Conservation (phyloP, 2,888 invertebrate genomes). For the Nematopogon swammerdamellus region DNA sequence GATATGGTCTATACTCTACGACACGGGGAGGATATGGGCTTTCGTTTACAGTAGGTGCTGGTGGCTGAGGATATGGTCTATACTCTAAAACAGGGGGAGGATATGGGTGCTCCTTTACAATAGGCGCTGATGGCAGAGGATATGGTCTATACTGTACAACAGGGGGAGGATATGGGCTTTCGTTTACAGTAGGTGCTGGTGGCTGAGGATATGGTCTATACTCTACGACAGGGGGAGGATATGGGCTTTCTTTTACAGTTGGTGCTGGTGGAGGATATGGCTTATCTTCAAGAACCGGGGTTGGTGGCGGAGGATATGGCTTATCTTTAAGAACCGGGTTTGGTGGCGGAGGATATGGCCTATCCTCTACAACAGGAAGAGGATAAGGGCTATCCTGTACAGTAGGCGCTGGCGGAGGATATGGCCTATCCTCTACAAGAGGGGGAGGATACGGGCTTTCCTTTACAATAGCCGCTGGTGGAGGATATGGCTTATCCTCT, state of each 20-base stretch:
- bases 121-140: conserved; percentile 17
- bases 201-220: conserved; percentile 12
- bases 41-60: conserved; percentile 10
- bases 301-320: conserved; percentile 6
- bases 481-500: not conserved
- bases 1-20: conserved; percentile 2
- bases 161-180: conserved; percentile 4
- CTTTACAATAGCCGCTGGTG: not conserved
- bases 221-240: conserved; percentile 11
- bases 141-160: conserved; percentile 13
- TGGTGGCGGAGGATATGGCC: conserved; percentile 20
- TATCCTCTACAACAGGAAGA: conserved; percentile 38
- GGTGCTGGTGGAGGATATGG: conserved; percentile 3
- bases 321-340: conserved; percentile 8
- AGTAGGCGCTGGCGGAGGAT: not conserved
- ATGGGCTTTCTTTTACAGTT: conserved; percentile 8
- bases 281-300: conserved; percentile 3
- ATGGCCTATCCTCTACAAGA: not conserved
- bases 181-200: conserved; percentile 6
- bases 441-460: not conserved
- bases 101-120: conserved; percentile 4
- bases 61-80: conserved; percentile 15
- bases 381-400: not conserved
- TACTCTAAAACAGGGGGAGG: conserved; percentile 7
- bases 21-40: conserved; percentile 13